Evolutionary conservation across 2,113 vertebrate species (phyloP), one percentile per base, ranked within the genome.

Genomic region (Pionites leucogaster): DNA sequence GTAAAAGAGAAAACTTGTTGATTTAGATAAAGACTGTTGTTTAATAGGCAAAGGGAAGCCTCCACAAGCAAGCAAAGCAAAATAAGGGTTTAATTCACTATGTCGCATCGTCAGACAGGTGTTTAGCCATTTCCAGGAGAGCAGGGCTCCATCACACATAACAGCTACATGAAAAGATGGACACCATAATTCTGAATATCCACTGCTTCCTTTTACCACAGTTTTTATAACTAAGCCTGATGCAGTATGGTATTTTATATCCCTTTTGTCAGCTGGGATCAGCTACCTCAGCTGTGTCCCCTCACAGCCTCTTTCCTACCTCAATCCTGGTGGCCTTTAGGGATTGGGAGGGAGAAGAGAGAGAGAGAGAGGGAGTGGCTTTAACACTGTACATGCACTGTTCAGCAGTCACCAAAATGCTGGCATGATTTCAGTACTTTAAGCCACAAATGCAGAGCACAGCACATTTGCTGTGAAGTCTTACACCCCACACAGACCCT

Each of bases 141-240:
- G 20, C 28, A 55, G 41, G 12, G 29, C 14, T 57, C 7, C 24
- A 31, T 47, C 37, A 20, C 0, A 1, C 0, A 0, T 63, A 53
- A 33, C 3, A 5, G 17, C 8, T 76, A 15, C 59, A n/a, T 59
- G 14, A 22, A 28, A 81, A 68, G 69, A 64, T 13, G 33, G 6
- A 47, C 0, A 1, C 5, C 17, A 3, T 67, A 17, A 17, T 11
- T 47, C 63, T 24, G 33, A 76, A 16, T 12, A 8, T 47, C 39
- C 17, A 13, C 29, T 15, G 8, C 49, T 84, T 77, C 18, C 47
- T 55, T 25, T 55, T 55, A 53, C 18, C 8, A 7, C 25, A 47
- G 23, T 13, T 84, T 75, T 57, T 49, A 57, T 49, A 57, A 7
- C 29, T 49, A 39, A 77, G 14, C 7, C 15, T 59, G 31, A 59